These are phyloP conservation scores for Hermetia illucens DNA, from an alignment of 1,140 invertebrate genomes.

Conservation along the genomic window DNA sequence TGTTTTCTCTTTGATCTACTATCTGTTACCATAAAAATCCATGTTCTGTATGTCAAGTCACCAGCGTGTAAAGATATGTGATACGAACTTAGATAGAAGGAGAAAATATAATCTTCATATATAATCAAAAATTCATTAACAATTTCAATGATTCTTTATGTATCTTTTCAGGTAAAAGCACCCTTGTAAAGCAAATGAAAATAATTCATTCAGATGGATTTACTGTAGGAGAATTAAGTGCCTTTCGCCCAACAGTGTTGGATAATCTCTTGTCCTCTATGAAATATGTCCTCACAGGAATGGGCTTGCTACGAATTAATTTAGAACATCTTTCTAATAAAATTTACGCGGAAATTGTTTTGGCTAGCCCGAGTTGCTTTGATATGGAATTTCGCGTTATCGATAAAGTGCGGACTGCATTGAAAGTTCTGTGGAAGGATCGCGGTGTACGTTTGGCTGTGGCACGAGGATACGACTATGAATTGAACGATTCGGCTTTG, in stretches of 20 bases:
- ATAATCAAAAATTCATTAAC: no score
- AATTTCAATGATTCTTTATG: no score
- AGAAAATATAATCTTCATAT: no score
- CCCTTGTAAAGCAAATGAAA: conserved; percentile 58
- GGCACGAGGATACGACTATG: conserved; percentile 53
- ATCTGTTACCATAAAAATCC: no score
- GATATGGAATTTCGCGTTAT: conserved; percentile 36
- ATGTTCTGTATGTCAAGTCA: no score
- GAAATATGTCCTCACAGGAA: conserved; percentile 52
- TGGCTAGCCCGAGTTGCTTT: conserved; percentile 34
- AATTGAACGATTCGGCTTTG: conserved; percentile 61
- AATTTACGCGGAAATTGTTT: conserved; percentile 36
- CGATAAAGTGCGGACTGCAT: conserved; percentile 32
- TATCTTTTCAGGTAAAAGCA: conserved; percentile 40
- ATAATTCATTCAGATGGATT: conserved; percentile 67
- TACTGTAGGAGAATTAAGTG: conserved; percentile 47
- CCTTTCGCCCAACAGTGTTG: conserved; percentile 45
- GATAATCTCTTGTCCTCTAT: conserved; percentile 53
- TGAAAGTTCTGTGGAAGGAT: conserved; percentile 40
- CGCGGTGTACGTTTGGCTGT: conserved; percentile 45
- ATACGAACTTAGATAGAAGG: no score
- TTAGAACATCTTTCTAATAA: conserved; percentile 44
- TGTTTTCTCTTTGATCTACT: no score
- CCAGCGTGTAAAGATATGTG: no score
- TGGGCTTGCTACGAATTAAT: conserved; percentile 49